Conservation (phyloP, 2,113 vertebrate species). For the Genyomyrus donnyi region DNA sequence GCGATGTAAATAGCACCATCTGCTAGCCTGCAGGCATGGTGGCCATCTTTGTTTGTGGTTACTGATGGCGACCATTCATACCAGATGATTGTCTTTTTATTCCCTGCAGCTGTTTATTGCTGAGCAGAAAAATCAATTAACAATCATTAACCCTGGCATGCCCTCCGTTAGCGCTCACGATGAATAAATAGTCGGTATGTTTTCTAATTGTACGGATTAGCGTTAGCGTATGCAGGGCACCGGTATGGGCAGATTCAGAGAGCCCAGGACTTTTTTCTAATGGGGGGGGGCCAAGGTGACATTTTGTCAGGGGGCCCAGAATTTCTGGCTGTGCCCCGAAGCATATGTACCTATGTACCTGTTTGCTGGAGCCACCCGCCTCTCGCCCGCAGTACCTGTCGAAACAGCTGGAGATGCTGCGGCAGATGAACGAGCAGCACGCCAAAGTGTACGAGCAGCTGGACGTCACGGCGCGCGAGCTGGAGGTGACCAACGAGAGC, state of each 20-base stretch:
- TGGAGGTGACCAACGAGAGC: conserved; percentile 91
- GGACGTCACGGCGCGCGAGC: conserved; percentile 83
- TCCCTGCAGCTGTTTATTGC: neutral
- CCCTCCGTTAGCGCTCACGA: neutral
- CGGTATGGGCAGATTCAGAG: neutral
- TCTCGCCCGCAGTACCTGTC: conserved; percentile 73
- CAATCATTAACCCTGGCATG: neutral
- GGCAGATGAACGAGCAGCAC: conserved; percentile 94
- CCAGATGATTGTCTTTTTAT: neutral
- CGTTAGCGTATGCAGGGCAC: neutral
- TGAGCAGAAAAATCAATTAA: neutral
- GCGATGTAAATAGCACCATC: neutral
- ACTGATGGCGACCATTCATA: neutral
- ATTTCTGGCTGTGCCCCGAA: neutral
- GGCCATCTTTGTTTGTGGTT: neutral
- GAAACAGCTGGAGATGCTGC: conserved; percentile 85
- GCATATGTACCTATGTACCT: neutral
- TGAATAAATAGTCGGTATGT: neutral
- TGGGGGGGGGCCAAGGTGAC: neutral
- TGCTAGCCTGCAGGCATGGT: neutral
- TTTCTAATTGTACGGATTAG: neutral
- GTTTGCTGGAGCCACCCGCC: neutral
- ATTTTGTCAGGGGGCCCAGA: neutral
- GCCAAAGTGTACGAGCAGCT: conserved; percentile 96
- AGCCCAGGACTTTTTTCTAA: neutral